Evolutionary conservation across 2,888 invertebrate species (phyloP), one percentile per base, ranked within the genome.

Genomic region (Galeopsomyia nigrocyanea): DNA sequence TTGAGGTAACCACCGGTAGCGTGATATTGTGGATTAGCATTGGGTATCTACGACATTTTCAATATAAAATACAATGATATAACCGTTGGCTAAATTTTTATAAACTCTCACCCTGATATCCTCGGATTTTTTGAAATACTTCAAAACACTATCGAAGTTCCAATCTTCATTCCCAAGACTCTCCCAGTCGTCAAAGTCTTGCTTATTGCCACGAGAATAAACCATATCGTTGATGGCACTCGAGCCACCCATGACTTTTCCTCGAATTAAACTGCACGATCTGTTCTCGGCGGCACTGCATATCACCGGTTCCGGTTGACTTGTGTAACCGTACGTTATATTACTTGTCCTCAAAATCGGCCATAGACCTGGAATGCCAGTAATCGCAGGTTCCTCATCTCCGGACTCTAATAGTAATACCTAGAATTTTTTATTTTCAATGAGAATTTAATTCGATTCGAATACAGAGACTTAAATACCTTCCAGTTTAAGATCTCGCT

Each of bases 401-500:
- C 91, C 91, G 0, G 91, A 91, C 87, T 92, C 91, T 66, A 92
- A 82, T 0, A 92, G 86, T 0, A 92, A 85, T 7, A 91, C 87
- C 91, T 91, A 84, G 0, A 80, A 84, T 13, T 16, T 47, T 39
- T 10, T 10, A 13, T 39, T 39, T 39, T 39, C 5, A 31, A 31
- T 31, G 5, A 39, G 13, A 39, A 39, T 39, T 39, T 10, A 31
- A 31, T 31, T 31, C 7, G 3, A 31, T 31, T 31, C 31, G 31
- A 31, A 31, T 31, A 31, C n/a, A n/a, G 31, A 31, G 31, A 31
- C 7, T 10, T 39, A 39, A 9, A 3, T 19, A 71, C 71, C 63
- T 71, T 71, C 71, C 71, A 71, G 14, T 50, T 21, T 17, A 47
- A 0, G 2, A 64, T 66, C 61, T 71, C 71, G 21, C 65, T 71